Percentiles rank a stretch among this genome's conserved stretches.
These are phyloP conservation scores for Habropoda laboriosa DNA, from an alignment of 1,140 invertebrate genomes.

Conservation along the genomic window DNA sequence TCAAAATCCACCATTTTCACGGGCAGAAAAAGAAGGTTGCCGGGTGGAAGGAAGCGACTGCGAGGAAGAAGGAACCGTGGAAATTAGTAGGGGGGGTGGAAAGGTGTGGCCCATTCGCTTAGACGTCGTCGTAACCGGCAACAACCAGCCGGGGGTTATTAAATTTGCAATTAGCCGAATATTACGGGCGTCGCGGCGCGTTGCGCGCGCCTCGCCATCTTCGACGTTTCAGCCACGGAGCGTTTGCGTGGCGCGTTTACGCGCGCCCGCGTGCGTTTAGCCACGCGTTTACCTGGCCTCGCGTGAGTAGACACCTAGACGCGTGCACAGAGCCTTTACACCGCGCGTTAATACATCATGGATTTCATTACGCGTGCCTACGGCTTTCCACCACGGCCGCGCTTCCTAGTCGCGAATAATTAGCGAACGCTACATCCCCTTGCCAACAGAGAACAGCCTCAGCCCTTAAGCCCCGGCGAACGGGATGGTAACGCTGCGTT, in stretches of 20 bases:
- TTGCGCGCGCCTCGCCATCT: conserved; percentile 33
- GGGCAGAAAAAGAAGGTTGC: neutral
- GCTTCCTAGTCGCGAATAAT: conserved; percentile 66
- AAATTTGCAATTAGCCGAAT: conserved; percentile 78
- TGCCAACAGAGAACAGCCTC: neutral
- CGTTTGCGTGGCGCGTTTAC: conserved; percentile 40
- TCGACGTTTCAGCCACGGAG: conserved; percentile 25
- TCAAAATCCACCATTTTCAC: too few relatives aligned
- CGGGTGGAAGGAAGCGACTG: neutral
- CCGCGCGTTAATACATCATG: conserved; percentile 69
- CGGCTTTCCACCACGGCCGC: conserved; percentile 36
- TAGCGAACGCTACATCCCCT: conserved; percentile 46
- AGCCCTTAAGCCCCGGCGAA: neutral
- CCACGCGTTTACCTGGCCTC: conserved; percentile 24
- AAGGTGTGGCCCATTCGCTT: conserved; percentile 19
- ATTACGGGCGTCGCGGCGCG: conserved; percentile 66
- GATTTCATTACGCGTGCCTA: conserved; percentile 69
- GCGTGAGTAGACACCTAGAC: conserved; percentile 30
- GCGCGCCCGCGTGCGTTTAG: conserved; percentile 12
- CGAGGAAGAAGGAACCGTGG: neutral
- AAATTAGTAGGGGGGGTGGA: neutral
- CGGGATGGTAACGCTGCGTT: too few relatives aligned
- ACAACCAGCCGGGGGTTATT: conserved; percentile 70
- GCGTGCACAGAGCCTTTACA: conserved; percentile 27
- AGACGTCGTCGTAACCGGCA: conserved; percentile 64